These are phyloP conservation scores for Oryctolagus cuniculus DNA, from an alignment of 2,113 vertebrate genomes.

Conservation along the genomic window mOryCun1.1 NC_091432.1:176263501-176264000, in stretches of 20 bases:
- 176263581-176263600: background rate
- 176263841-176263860: conserved; percentile 41
- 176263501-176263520: background rate
- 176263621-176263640: background rate
- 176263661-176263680: background rate
- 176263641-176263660: background rate
- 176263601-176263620: background rate
- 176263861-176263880: conserved; percentile 40
- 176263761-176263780: background rate
- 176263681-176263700: background rate
- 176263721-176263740: background rate
- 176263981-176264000: conserved; percentile 81
- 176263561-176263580: background rate
- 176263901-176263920: background rate
- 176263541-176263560: background rate
- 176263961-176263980: conserved; percentile 85
- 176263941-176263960: conserved; percentile 60
- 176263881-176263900: conserved; percentile 35
- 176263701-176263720: background rate
- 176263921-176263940: conserved; percentile 58
- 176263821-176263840: conserved; percentile 48
- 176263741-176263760: conserved; percentile 35
- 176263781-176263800: conserved; percentile 34
- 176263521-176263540: background rate
- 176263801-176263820: background rate